Conservation (phyloP, 2,888 invertebrate species). For the Polymixis flavicincta region DNA sequence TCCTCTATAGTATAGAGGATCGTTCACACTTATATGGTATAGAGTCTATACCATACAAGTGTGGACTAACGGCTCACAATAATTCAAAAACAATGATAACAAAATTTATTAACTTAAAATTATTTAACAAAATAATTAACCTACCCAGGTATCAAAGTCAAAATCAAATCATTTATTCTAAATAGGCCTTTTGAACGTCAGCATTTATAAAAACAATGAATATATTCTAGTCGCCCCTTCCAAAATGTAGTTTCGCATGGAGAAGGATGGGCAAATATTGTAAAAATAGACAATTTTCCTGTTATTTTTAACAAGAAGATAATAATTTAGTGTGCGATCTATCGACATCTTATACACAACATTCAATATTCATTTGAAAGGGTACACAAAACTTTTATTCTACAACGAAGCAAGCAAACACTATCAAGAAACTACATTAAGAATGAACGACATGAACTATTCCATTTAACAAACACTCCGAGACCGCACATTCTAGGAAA, state of each 20-base stretch:
- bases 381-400: not conserved
- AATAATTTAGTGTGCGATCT: no score
- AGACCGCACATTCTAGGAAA: slow-evolving; percentile 43
- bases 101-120: not conserved
- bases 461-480: slow-evolving; percentile 48
- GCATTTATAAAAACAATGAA: no score
- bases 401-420: slow-evolving; percentile 31
- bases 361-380: not conserved
- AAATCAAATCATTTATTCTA: no score
- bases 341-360: not conserved
- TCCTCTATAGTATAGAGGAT: no score
- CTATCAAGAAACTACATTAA: slow-evolving; percentile 36
- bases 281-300: no score
- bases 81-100: not conserved
- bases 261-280: no score
- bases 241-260: no score
- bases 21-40: no score
- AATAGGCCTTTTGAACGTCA: no score
- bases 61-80: not conserved
- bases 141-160: no score
- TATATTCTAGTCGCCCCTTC: no score
- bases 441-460: slow-evolving; percentile 46
- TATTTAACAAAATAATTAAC: not conserved
- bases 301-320: no score
- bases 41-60: not conserved